Evolutionary conservation across 2,888 invertebrate species (phyloP).

Genomic region (Ochropleura leucogaster): DNA sequence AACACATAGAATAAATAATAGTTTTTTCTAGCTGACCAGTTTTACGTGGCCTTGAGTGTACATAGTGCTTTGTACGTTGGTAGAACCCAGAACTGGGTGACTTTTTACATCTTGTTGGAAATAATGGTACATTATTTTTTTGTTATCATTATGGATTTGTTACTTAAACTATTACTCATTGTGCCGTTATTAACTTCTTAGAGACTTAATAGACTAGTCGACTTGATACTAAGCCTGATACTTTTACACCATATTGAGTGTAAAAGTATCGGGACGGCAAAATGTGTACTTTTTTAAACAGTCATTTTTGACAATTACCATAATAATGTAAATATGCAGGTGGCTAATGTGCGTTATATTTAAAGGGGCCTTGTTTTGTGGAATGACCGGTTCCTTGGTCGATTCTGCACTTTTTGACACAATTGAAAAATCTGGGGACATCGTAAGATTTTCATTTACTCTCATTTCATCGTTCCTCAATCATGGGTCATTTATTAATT

Average conservation of each 20-base stretch:
- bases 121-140: conserved; percentile 61
- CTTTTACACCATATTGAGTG: conserved; percentile 42
- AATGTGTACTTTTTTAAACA: conserved; percentile 61
- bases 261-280: conserved; percentile 53
- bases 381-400: conserved; percentile 31
- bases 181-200: conserved; percentile 42
- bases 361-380: conserved; percentile 68
- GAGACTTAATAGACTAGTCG: conserved; percentile 53
- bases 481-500: conserved; percentile 24
- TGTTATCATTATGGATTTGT: conserved; percentile 62
- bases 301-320: conserved; percentile 65
- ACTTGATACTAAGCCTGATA: conserved; percentile 43
- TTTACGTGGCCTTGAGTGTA: conserved; percentile 50
- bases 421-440: conserved; percentile 32
- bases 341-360: conserved; percentile 60
- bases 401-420: conserved; percentile 19
- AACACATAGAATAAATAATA: conserved; percentile 47
- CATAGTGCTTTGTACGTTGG: conserved; percentile 48
- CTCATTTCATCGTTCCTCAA: conserved; percentile 33
- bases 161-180: conserved; percentile 60
- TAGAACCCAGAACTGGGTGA: conserved; percentile 37
- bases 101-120: conserved; percentile 58
- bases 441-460: conserved; percentile 21
- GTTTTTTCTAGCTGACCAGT: conserved; percentile 41
- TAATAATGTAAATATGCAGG: conserved; percentile 70